Conservation (phyloP, 2,888 invertebrate species). For the Lycia hirtaria region DNA sequence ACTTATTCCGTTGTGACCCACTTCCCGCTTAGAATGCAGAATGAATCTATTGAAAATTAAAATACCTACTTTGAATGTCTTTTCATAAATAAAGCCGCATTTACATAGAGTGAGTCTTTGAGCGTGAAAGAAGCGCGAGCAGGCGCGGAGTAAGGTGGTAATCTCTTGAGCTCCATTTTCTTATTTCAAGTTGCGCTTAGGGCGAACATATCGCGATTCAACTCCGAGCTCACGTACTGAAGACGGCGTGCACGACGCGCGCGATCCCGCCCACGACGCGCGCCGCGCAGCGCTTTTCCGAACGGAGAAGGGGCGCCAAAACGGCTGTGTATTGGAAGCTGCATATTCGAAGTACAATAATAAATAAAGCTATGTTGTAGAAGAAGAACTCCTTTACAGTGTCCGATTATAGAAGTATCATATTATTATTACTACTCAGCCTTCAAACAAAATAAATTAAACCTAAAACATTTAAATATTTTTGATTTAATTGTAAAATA, state of each 20-base stretch:
- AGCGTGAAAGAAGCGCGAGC: background rate
- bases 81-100: conserved; percentile 28
- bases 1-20: conserved; percentile 42
- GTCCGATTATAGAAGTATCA: too few species aligned
- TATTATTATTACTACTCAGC: too few species aligned
- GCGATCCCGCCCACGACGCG: too few species aligned
- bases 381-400: too few species aligned
- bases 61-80: conserved; percentile 36
- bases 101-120: conserved; percentile 18
- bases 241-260: background rate
- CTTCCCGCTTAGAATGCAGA: conserved; percentile 46
- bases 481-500: too few species aligned
- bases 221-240: background rate
- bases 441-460: too few species aligned
- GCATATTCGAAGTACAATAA: too few species aligned
- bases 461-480: too few species aligned
- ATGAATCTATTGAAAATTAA: conserved; percentile 51
- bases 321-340: too few species aligned
- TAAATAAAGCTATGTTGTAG: too few species aligned
- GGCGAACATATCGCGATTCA: conserved; percentile 5
- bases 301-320: too few species aligned
- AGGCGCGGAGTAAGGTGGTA: conserved; percentile 14
- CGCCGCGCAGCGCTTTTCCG: too few species aligned
- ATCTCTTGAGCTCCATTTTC: conserved; percentile 24
- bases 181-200: conserved; percentile 14